These are phyloP conservation scores for Ceratotherium simum DNA, from an alignment of 2,113 vertebrate genomes.

Conservation along the genomic window DNA sequence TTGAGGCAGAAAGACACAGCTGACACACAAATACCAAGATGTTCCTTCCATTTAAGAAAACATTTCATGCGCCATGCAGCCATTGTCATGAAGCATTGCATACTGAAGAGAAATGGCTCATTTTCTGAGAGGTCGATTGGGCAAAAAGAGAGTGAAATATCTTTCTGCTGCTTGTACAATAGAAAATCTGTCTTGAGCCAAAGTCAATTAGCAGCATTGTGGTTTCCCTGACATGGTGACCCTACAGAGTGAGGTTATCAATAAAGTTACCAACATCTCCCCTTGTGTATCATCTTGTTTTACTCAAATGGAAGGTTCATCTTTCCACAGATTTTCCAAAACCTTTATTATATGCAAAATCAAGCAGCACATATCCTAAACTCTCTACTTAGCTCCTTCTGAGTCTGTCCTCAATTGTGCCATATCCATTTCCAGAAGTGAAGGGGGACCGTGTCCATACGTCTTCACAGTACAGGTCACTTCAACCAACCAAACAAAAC, in stretches of 20 bases:
- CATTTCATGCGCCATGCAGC: accelerated
- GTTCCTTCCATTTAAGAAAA: background rate
- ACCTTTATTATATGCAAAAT: background rate
- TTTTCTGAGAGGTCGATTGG: background rate
- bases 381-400: background rate
- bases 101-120: background rate
- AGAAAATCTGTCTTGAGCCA: background rate
- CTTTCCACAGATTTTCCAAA: background rate
- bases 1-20: background rate
- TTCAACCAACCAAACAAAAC: background rate
- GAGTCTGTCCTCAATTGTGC: background rate
- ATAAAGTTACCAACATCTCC: background rate
- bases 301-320: background rate
- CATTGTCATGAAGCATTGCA: background rate
- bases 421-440: background rate
- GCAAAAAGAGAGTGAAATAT: background rate
- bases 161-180: background rate
- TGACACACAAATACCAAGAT: background rate
- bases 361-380: background rate
- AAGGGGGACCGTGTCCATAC: background rate
- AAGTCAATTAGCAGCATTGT: background rate
- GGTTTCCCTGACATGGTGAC: background rate
- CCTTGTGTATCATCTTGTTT: background rate
- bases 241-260: background rate
- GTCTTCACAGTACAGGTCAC: background rate